A percentile compares a stretch with the other conserved stretches of the same genome.
Conservation (phyloP, 2,113 vertebrate species). For the Oceanodroma tethys region DNA sequence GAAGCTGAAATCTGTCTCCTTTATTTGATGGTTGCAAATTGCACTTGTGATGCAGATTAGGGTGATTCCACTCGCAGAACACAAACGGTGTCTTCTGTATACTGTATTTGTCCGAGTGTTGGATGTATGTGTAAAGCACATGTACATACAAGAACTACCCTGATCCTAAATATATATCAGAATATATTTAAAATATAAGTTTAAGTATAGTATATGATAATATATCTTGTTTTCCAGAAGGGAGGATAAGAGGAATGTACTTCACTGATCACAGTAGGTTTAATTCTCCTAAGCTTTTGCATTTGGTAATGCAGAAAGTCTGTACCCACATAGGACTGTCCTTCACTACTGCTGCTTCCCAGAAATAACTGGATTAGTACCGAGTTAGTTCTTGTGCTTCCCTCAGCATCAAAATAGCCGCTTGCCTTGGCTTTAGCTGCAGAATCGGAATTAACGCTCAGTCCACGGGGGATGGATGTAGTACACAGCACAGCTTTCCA, state of each 20-base stretch:
- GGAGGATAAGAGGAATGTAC: constrained; percentile 12
- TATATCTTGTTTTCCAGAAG: constrained; percentile 23
- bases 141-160: neutral
- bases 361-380: neutral
- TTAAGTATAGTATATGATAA: constrained; percentile 29
- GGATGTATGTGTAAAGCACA: neutral
- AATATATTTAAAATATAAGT: constrained; percentile 57
- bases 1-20: neutral
- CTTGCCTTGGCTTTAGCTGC: neutral
- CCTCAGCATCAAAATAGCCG: neutral
- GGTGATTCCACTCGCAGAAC: neutral
- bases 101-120: neutral
- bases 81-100: neutral
- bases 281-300: neutral
- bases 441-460: neutral
- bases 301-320: neutral
- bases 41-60: neutral
- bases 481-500: neutral
- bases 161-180: neutral
- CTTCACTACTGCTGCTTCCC: neutral
- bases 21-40: neutral
- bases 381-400: neutral
- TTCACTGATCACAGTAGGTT: neutral
- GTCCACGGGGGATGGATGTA: accelerated
- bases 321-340: neutral